phyloP scores from a whole-genome alignment of 2,113 vertebrate genomes.

The Caranx ignobilis region DNA sequence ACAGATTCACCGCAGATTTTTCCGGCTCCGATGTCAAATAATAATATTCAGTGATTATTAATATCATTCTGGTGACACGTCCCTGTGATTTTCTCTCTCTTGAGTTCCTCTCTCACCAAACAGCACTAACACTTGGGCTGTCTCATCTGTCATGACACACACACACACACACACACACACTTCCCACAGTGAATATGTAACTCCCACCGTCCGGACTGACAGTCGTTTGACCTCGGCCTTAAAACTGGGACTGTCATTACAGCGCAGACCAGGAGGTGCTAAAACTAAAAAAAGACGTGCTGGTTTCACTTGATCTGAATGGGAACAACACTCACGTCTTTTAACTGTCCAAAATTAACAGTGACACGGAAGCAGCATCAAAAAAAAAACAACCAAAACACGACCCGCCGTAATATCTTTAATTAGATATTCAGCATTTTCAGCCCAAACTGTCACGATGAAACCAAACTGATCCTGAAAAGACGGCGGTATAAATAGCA shows the following conservation, averaged over 20 bases:
- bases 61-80: background rate
- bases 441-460: background rate
- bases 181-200: background rate
- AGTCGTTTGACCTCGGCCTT: slow-evolving; percentile 15
- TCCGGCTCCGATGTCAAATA: background rate
- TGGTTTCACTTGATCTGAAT: background rate
- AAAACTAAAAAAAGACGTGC: slow-evolving; percentile 6
- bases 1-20: background rate
- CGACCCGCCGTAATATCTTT: background rate
- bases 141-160: background rate
- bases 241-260: slow-evolving; percentile 5
- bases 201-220: background rate
- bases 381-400: background rate
- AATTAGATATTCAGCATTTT: background rate
- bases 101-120: background rate
- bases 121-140: background rate
- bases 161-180: background rate
- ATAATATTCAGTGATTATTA: background rate
- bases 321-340: background rate
- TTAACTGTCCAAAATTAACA: background rate
- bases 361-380: background rate
- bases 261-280: slow-evolving; percentile 1
- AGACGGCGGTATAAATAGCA: background rate
- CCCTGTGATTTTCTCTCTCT: background rate
- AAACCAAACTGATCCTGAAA: background rate